A percentile compares a stretch with the other conserved stretches of the same genome.
Evolutionary conservation across 2,113 vertebrate species (phyloP).

Genomic region (Chroicocephalus ridibundus): DNA sequence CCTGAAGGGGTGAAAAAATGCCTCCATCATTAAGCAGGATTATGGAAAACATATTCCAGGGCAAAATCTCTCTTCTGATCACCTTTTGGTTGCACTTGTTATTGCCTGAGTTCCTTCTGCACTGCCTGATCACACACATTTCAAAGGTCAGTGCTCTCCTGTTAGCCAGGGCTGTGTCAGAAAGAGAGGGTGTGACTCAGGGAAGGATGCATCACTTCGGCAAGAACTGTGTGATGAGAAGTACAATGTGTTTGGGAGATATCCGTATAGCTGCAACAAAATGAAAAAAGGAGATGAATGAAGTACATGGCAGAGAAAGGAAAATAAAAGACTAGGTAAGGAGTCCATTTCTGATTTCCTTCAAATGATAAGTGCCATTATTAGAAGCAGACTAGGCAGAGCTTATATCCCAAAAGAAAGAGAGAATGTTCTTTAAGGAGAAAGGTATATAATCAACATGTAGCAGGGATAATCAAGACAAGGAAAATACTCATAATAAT

Average conservation of each 20-base stretch:
- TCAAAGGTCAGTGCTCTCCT: not conserved
- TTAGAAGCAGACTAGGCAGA: not conserved
- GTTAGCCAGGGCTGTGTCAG: not conserved
- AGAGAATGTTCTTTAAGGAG: not conserved
- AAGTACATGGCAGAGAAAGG: not conserved
- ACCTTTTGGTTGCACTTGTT: not conserved
- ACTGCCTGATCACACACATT: not conserved
- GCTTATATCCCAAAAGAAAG: not conserved
- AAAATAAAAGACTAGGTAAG: not conserved
- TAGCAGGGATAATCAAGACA: not conserved
- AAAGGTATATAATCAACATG: not conserved
- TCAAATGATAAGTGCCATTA: not conserved
- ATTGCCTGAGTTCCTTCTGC: not conserved
- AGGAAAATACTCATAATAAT: not conserved
- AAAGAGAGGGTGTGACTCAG: not conserved
- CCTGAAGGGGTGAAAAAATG: not conserved
- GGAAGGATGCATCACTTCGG: not conserved
- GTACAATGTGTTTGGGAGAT: not conserved
- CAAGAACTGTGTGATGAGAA: not conserved
- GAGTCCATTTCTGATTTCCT: not conserved
- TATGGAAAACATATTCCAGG: not conserved
- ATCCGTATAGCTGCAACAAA: not conserved
- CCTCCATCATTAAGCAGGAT: not conserved
- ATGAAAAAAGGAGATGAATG: not conserved
- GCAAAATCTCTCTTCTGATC: not conserved